Conservation (phyloP, 2,888 invertebrate genomes). For the Aphelenchoides bicaudatus region DNA sequence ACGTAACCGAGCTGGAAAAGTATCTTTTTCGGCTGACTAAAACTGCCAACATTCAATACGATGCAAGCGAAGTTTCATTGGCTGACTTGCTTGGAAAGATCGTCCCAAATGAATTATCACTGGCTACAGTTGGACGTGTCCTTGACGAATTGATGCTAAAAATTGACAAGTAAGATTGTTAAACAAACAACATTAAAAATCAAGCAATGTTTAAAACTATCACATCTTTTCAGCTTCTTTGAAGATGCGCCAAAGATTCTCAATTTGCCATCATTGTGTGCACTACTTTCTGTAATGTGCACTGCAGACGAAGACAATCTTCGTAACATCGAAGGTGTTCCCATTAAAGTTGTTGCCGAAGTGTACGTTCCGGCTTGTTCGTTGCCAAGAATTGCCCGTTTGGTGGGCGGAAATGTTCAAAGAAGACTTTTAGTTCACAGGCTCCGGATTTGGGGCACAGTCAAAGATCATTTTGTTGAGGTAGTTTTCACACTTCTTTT, state of each 20-base stretch:
- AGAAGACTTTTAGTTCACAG: slow-evolving; percentile 70
- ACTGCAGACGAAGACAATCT: slow-evolving; percentile 34
- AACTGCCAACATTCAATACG: slow-evolving; percentile 26
- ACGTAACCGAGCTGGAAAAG: slow-evolving; percentile 85
- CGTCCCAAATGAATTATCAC: slow-evolving; percentile 25
- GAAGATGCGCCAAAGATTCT: slow-evolving; percentile 26
- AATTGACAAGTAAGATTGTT: slow-evolving; percentile 26
- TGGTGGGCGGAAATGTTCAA: slow-evolving; percentile 18
- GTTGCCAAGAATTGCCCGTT: slow-evolving; percentile 23
- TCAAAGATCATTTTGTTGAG: slow-evolving; percentile 89
- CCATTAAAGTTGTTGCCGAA: slow-evolving; percentile 4
- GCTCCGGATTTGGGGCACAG: slow-evolving; percentile 84
- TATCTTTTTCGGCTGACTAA: slow-evolving; percentile 63
- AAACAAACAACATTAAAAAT: slow-evolving; percentile 10
- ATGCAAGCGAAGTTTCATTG: slow-evolving; percentile 20
- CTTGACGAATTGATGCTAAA: slow-evolving; percentile 33
- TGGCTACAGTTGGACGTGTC: slow-evolving; percentile 28
- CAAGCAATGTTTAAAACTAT: slow-evolving; percentile 8
- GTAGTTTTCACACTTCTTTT: slow-evolving; percentile 62
- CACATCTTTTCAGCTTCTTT: slow-evolving; percentile 23
- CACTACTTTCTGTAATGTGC: slow-evolving; percentile 21
- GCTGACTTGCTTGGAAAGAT: slow-evolving; percentile 16
- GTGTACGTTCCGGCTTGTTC: slow-evolving; percentile 16
- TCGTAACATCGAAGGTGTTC: slow-evolving; percentile 13
- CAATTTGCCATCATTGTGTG: slow-evolving; percentile 27